Evolutionary conservation across 2,113 vertebrate species (phyloP).

Genomic region (Rhizomys pruinosus): DNA sequence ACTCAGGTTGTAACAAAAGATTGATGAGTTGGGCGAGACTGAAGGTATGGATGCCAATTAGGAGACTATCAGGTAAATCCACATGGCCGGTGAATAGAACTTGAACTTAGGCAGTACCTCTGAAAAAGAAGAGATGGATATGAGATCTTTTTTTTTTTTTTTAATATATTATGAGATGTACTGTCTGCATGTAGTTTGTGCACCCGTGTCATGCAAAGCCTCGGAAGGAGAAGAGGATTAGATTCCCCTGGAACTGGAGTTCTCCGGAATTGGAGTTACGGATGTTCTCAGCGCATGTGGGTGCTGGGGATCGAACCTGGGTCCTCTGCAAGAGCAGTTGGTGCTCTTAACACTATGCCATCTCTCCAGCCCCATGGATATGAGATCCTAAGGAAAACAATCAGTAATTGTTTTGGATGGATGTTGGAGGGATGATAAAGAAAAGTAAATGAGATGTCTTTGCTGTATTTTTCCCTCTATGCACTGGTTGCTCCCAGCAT

Average conservation of each 20-base stretch:
- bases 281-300: too few species aligned
- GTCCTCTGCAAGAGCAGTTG: too few species aligned
- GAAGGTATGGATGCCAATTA: neutral
- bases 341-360: too few species aligned
- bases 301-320: too few species aligned
- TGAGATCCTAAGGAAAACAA: constrained; percentile 11
- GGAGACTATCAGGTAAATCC: neutral
- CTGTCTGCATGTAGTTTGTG: too few species aligned
- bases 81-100: neutral
- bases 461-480: neutral
- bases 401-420: neutral
- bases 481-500: neutral
- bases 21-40: neutral
- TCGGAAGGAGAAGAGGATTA: too few species aligned
- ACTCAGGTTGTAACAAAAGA: neutral
- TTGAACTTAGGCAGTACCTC: neutral
- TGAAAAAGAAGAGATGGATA: neutral
- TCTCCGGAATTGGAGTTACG: too few species aligned
- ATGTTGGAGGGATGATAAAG: neutral
- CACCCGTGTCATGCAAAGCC: too few species aligned
- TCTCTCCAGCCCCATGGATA: too few species aligned
- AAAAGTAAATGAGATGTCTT: neutral
- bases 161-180: too few species aligned
- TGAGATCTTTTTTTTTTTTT: too few species aligned
- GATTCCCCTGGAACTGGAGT: too few species aligned